Evolutionary conservation across 2,113 vertebrate species (phyloP).

Genomic region (Daphoenositta chrysoptera): DNA sequence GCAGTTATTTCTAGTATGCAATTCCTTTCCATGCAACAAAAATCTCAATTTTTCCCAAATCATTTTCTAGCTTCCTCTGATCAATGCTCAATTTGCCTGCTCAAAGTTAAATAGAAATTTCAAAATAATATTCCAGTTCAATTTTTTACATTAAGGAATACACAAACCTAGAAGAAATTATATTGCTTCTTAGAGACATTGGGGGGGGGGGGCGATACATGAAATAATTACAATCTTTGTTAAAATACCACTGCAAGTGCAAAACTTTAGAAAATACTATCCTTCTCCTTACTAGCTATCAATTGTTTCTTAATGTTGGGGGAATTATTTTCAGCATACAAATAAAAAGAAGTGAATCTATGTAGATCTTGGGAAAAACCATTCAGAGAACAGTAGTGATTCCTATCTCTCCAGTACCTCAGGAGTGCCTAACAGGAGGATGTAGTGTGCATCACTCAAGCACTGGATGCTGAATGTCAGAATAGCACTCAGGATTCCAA

Average conservation of each 20-base stretch:
- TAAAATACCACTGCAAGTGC: not conserved
- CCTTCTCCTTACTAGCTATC: not conserved
- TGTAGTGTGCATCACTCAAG: not conserved
- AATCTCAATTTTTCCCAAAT: not conserved
- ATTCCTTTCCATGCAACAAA: not conserved
- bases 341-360: not conserved
- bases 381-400: not conserved
- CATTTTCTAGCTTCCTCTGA: not conserved
- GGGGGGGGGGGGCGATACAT: rapidly evolving
- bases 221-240: not conserved
- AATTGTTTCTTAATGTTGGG: not conserved
- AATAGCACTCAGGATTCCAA: not conserved
- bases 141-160: not conserved
- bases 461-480: not conserved
- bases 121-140: not conserved
- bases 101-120: not conserved
- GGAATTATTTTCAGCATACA: not conserved
- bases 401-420: not conserved
- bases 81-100: not conserved
- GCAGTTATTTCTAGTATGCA: not conserved
- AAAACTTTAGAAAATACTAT: not conserved
- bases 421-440: not conserved
- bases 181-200: not conserved
- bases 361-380: not conserved
- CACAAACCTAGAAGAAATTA: not conserved